Conservation (phyloP, 2,888 invertebrate genomes). For the Acronicta psi region DNA sequence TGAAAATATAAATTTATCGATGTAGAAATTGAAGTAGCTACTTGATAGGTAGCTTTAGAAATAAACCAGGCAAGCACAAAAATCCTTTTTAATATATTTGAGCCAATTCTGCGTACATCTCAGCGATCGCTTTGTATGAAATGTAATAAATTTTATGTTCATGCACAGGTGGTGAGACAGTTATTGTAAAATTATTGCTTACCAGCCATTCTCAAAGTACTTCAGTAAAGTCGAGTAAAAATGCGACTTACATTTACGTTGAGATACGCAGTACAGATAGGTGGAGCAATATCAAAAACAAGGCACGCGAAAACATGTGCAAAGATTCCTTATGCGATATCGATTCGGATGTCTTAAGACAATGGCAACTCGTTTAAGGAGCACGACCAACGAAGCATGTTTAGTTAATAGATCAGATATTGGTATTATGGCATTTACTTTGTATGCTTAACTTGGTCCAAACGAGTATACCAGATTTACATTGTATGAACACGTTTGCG, state of each 20-base stretch:
- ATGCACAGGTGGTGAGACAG: constrained; percentile 9
- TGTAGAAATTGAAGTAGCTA: constrained; percentile 2
- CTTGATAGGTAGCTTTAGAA: too few species aligned
- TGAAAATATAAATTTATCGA: background rate
- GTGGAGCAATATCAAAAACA: constrained; percentile 5
- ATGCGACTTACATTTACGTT: constrained; percentile 3
- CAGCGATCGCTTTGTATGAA: constrained; percentile 6
- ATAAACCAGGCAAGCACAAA: too few species aligned
- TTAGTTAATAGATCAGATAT: constrained; percentile 29
- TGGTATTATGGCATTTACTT: constrained; percentile 21
- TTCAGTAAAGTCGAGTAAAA: constrained; percentile 17
- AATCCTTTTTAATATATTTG: background rate
- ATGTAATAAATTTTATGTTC: constrained; percentile 6
- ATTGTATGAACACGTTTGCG: constrained; percentile 32
- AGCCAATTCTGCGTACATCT: constrained; percentile 10
- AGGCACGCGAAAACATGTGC: constrained; percentile 15
- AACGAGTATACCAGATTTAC: constrained; percentile 37
- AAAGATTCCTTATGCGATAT: constrained; percentile 28
- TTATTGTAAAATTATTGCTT: constrained; percentile 16
- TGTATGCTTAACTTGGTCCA: constrained; percentile 21
- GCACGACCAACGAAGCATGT: constrained; percentile 20
- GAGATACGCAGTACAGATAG: constrained; percentile 2
- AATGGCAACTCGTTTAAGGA: constrained; percentile 35
- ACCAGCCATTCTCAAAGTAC: constrained; percentile 4
- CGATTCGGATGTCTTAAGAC: constrained; percentile 29